Percentiles rank a stretch among this genome's conserved stretches.
These are phyloP conservation scores for Drosophila leonis DNA, from an alignment of 2,888 invertebrate genomes.

Conservation along the genomic window DNA sequence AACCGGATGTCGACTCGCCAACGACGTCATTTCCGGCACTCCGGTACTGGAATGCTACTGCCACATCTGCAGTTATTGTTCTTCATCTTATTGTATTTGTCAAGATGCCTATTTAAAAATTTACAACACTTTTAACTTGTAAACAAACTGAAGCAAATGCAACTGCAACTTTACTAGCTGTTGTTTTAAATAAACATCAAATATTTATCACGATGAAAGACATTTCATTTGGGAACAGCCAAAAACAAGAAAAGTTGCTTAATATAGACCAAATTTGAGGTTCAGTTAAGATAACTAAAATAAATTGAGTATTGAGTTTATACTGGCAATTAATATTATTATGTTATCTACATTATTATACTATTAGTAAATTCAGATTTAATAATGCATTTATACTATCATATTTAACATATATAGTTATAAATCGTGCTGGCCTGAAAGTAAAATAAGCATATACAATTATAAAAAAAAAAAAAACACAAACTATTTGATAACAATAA, in stretches of 20 bases:
- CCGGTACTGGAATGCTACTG: slow-evolving; percentile 50
- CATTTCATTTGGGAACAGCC: slow-evolving; percentile 57
- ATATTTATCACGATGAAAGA: slow-evolving; percentile 65
- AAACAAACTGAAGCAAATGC: slow-evolving; percentile 37
- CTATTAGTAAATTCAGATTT: no score
- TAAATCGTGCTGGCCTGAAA: no score
- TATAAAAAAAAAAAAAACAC: no score
- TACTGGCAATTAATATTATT: no score
- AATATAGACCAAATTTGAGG: neutral
- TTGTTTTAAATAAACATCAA: slow-evolving; percentile 57
- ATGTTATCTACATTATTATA: no score
- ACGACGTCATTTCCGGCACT: slow-evolving; percentile 71
- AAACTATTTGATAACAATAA: no score
- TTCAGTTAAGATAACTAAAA: neutral
- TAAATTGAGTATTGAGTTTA: neutral
- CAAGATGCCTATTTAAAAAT: slow-evolving; percentile 69
- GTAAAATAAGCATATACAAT: no score
- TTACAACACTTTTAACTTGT: slow-evolving; percentile 65
- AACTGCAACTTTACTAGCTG: slow-evolving; percentile 25
- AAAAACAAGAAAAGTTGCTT: slow-evolving; percentile 28
- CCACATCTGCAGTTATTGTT: slow-evolving; percentile 15
- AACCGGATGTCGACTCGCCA: slow-evolving; percentile 63
- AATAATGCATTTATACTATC: no score
- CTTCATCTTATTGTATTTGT: slow-evolving; percentile 37
- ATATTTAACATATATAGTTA: no score